Evolutionary conservation across 2,797 vertebrate species (phyloP).

Genomic region (Gallirallus australis): DNA sequence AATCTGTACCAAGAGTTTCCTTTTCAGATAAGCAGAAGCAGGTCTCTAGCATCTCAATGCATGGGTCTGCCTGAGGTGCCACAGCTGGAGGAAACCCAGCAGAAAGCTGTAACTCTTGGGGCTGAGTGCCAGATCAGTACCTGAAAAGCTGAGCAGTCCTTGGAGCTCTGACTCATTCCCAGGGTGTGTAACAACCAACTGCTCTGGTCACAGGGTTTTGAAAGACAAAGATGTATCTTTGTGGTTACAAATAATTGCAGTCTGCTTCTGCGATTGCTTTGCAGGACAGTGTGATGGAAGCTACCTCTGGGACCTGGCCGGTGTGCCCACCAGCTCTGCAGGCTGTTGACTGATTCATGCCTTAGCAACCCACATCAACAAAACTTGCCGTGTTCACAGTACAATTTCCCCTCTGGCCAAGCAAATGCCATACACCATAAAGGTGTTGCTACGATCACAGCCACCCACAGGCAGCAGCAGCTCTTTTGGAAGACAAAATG

Average conservation of each 20-base stretch:
- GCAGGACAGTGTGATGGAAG: not conserved
- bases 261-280: not conserved
- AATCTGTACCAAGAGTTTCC: not conserved
- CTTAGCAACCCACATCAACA: not conserved
- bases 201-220: not conserved
- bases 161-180: not conserved
- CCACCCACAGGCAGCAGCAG: not conserved
- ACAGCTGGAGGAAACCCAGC: not conserved
- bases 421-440: not conserved
- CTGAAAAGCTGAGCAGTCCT: not conserved
- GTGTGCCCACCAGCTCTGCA: not conserved
- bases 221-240: not conserved
- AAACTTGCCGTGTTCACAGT: not conserved
- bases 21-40: not conserved
- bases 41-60: not conserved
- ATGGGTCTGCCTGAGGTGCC: not conserved
- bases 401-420: not conserved
- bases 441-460: not conserved
- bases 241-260: not conserved
- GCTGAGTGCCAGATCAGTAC: not conserved
- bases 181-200: rapidly evolving
- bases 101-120: not conserved
- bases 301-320: not conserved
- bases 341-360: not conserved
- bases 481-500: not conserved